Base-by-base conservation (phyloP, 2,888 invertebrate species). In the Diarsia brunnea region DNA sequence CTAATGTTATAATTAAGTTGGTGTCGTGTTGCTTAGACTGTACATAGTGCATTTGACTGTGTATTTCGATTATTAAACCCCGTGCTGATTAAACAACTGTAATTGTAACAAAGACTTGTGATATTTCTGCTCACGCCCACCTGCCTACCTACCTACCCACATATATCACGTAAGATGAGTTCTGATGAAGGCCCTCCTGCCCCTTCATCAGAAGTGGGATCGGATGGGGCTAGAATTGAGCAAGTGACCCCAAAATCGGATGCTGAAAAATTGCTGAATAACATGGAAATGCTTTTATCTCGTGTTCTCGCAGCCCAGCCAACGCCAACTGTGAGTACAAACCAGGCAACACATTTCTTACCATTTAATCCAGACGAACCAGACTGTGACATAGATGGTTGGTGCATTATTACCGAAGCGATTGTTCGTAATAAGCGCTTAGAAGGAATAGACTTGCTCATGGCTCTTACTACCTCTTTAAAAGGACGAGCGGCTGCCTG, bases 401-500 rank as follows among this genome's bases (percentile, higher is more conserved):
- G 53, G 53, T 53, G 53, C 53, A 53, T n/a, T 53, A 53, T 53
- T n/a, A 53, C 53, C 53, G 53, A 53, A 53, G 53, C 53, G 3
- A 60, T 60, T 27, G 58, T 60, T 60, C 27, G 19, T 27, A 60
- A 31, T 31, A 60, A 60, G 58, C 58, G 58, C 58, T 60, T 60
- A 60, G 58, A 60, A 60, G 58, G 58, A 60, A 60, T 60, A 60
- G 58, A 60, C 11, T 61, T 88, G 43, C 73, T 88, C 4, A 16
- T 88, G 58, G 81, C 85, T 19, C 82, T 88, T 65, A 88, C 87
- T 0, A n/a, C 45, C 12, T 68, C 88, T 0, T 67, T 89, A 4
- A 87, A 86, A 69, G 88, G 89, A 0, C 79, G 88, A 2, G 88
- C 86, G 2, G 84, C 86, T 8, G 7, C 67, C 8, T 67, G 67